Evolutionary conservation across 2,113 vertebrate genomes (phyloP).

Genomic region (Stictonetta naevosa): DNA sequence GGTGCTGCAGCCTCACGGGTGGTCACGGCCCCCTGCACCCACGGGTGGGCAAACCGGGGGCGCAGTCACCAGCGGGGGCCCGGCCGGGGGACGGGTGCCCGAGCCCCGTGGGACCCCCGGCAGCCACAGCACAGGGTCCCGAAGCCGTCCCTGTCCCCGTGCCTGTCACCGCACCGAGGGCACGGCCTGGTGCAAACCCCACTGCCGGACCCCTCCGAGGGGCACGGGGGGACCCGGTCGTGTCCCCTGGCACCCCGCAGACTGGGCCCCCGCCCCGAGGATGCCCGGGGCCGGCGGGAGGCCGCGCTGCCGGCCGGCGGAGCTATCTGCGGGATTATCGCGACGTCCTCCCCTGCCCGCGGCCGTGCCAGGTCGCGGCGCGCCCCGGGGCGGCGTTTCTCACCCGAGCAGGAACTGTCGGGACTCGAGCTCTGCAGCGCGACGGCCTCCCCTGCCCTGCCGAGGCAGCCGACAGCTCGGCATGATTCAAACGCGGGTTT

Average conservation of each 20-base stretch:
- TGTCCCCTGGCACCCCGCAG: background rate
- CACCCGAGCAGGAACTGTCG: background rate
- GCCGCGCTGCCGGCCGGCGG: background rate
- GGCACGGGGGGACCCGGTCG: fast-evolving
- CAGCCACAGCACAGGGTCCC: background rate
- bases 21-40: too few relatives aligned
- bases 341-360: background rate
- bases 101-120: background rate
- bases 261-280: background rate
- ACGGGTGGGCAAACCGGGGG: background rate
- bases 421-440: background rate
- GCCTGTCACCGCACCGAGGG: background rate
- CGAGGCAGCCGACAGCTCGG: background rate
- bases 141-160: background rate
- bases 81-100: background rate
- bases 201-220: background rate
- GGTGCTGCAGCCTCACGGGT: background rate
- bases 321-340: slow-evolving; percentile 30
- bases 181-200: background rate
- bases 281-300: background rate
- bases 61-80: fast-evolving
- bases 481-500: background rate
- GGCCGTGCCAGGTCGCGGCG: background rate
- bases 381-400: slow-evolving; percentile 31
- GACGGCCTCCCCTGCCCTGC: background rate